phyloP scores from a whole-genome alignment of 2,888 invertebrate species.

The Acanthopleura granulata region DNA sequence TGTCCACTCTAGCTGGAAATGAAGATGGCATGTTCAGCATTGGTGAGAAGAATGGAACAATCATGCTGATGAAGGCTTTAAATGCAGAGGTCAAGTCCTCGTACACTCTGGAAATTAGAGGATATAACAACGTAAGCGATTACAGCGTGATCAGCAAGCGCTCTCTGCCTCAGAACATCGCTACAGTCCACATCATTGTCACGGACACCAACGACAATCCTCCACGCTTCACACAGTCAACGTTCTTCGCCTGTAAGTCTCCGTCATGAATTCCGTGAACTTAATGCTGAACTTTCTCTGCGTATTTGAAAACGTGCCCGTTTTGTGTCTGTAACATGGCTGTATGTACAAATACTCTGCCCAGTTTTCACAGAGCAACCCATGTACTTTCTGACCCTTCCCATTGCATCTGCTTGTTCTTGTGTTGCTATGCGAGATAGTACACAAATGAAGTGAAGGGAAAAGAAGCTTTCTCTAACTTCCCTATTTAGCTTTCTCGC shows the following conservation, averaged over 20 bases:
- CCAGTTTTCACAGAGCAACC: no score
- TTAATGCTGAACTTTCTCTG: background rate
- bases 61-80: conserved; percentile 83
- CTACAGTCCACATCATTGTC: conserved; percentile 80
- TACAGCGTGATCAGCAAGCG: conserved; percentile 48
- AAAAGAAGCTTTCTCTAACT: no score
- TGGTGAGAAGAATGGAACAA: conserved; percentile 83
- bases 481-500: no score
- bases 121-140: conserved; percentile 79
- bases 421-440: no score
- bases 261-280: background rate
- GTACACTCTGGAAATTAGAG: conserved; percentile 84
- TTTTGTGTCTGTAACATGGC: background rate
- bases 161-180: conserved; percentile 74
- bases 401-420: no score
- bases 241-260: conserved; percentile 78
- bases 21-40: conserved; percentile 83
- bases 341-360: no score
- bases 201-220: conserved; percentile 77
- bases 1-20: conserved; percentile 73
- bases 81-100: conserved; percentile 83
- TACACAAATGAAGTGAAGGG: no score
- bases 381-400: no score
- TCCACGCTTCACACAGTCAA: conserved; percentile 79
- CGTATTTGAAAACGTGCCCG: no score